These are phyloP conservation scores for Melitaea athalia DNA, from an alignment of 2,888 invertebrate genomes.

Conservation along the genomic window DNA sequence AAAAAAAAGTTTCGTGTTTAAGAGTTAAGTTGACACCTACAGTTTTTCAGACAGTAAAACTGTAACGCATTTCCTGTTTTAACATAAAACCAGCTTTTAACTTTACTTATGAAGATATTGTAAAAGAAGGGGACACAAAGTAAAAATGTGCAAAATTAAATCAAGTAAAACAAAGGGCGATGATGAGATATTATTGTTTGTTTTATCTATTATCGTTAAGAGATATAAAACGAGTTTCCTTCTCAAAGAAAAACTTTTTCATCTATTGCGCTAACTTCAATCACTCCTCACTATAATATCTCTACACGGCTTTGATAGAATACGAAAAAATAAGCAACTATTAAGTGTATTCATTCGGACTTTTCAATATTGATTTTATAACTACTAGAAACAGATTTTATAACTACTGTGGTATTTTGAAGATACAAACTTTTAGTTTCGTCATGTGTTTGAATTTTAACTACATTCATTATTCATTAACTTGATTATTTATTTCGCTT, in stretches of 20 bases:
- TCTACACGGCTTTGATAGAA: conserved; percentile 14
- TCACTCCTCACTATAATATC: conserved; percentile 7
- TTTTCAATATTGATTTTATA: conserved; percentile 19
- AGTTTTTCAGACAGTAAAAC: too few relatives aligned
- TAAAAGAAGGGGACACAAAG: too few relatives aligned
- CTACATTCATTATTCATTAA: too few relatives aligned
- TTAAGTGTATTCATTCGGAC: conserved; percentile 12
- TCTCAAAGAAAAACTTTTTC: conserved; percentile 32
- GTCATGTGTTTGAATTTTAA: too few relatives aligned
- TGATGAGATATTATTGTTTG: conserved; percentile 24
- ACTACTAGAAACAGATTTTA: conserved; percentile 9
- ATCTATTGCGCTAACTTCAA: conserved; percentile 29
- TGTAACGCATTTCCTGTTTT: too few relatives aligned
- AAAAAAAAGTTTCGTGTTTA: too few relatives aligned
- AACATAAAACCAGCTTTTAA: too few relatives aligned
- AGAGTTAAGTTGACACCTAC: too few relatives aligned
- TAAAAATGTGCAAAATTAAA: not conserved
- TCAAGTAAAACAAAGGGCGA: not conserved
- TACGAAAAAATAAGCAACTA: conserved; percentile 14
- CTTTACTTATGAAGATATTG: too few relatives aligned
- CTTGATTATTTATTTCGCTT: too few relatives aligned
- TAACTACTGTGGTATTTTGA: not conserved
- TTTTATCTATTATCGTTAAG: conserved; percentile 30
- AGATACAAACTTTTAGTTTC: too few relatives aligned
- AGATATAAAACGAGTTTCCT: conserved; percentile 24